phyloP scores from a whole-genome alignment of 2,888 invertebrate genomes.

The Xylota sylvarum region DNA sequence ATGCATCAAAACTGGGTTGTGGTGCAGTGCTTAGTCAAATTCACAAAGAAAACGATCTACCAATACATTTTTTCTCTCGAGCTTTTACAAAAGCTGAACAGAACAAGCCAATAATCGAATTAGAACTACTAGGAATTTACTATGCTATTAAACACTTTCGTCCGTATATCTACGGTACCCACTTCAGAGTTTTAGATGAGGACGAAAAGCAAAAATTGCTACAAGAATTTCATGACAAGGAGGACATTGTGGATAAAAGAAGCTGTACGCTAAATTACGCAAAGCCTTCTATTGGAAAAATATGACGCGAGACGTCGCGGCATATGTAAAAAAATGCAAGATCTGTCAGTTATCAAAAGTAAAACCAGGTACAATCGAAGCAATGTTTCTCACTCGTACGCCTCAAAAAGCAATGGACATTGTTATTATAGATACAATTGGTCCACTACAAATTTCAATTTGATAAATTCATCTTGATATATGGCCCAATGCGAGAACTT shows the following conservation, averaged over 20 bases:
- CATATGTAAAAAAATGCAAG: neutral
- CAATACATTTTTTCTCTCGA: no score
- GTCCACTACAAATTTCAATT: conserved; percentile 33
- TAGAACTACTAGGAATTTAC: conserved; percentile 4
- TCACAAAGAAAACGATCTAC: no score
- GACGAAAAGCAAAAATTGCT: no score
- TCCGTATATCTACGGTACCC: conserved; percentile 4
- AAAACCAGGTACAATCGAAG: neutral
- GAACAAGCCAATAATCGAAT: conserved; percentile 13
- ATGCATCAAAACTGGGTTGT: no score
- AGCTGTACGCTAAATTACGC: neutral
- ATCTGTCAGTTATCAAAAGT: neutral
- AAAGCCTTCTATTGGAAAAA: neutral
- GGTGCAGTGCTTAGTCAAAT: no score
- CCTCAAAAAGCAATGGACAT: neutral
- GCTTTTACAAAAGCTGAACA: no score
- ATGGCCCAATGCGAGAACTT: conserved; percentile 64
- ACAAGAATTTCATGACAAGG: neutral
- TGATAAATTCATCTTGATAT: conserved; percentile 76
- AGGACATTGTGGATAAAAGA: neutral
- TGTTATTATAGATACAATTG: neutral
- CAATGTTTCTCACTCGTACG: neutral
- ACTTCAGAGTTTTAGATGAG: neutral
- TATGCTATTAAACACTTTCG: conserved; percentile 24
- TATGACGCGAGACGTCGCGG: neutral